phyloP scores from a whole-genome alignment of 2,797 vertebrate species.

The Melanotaenia nigrans region DNA sequence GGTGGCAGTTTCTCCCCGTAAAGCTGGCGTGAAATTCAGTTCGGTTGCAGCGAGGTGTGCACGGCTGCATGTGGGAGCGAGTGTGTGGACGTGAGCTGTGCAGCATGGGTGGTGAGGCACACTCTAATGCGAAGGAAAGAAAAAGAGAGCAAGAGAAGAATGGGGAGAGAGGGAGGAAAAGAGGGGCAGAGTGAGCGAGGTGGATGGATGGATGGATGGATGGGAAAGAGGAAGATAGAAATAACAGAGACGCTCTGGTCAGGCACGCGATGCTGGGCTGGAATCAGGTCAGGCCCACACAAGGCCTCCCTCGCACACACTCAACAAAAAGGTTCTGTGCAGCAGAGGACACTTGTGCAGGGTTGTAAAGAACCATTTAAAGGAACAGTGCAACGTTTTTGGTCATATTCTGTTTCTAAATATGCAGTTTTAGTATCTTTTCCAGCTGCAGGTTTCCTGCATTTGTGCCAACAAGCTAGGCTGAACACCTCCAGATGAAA shows the following conservation, averaged over 20 bases:
- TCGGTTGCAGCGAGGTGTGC: slow-evolving; percentile 52
- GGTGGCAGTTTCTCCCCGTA: slow-evolving; percentile 7
- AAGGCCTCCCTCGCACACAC: slow-evolving; percentile 62
- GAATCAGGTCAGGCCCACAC: slow-evolving; percentile 82
- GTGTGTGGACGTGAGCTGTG: slow-evolving; percentile 50
- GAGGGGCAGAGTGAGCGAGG: background rate
- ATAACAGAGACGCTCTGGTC: slow-evolving; percentile 65
- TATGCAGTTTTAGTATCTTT: background rate
- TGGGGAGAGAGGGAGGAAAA: background rate
- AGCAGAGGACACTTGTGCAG: slow-evolving; percentile 32
- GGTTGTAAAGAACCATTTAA: slow-evolving; percentile 20
- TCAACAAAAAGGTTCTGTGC: slow-evolving; percentile 32
- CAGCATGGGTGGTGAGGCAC: slow-evolving; percentile 64
- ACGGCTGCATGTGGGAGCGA: slow-evolving; percentile 17
- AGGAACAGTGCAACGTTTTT: slow-evolving; percentile 12
- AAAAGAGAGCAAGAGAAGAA: slow-evolving; percentile 49
- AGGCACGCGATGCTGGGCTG: slow-evolving; percentile 76
- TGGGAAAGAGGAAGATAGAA: slow-evolving; percentile 48
- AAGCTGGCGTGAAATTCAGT: slow-evolving; percentile 36
- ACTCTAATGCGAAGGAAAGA: slow-evolving; percentile 57
- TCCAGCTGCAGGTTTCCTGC: too few relatives aligned
- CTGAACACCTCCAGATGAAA: background rate
- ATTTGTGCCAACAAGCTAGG: too few relatives aligned
- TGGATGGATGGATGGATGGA: slow-evolving; percentile 33
- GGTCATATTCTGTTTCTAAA: background rate